Evolutionary conservation across 2,888 invertebrate species (phyloP).

Genomic region (Lacanobia wlatinum): DNA sequence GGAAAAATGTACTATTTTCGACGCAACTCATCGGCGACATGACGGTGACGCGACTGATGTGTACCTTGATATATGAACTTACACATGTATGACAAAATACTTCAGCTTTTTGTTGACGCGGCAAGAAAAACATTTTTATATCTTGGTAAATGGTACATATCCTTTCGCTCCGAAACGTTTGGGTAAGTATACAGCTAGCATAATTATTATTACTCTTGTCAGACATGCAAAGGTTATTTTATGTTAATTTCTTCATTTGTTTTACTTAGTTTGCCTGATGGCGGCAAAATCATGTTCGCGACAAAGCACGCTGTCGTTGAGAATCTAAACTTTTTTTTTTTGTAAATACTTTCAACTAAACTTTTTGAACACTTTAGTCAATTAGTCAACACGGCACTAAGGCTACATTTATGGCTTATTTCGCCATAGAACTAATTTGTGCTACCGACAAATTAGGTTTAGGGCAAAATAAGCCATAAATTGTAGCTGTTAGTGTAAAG

Average conservation of each 20-base stretch:
- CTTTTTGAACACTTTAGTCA: background rate
- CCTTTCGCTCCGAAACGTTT: conserved; percentile 8
- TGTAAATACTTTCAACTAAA: conserved; percentile 3
- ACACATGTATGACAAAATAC: conserved; percentile 31
- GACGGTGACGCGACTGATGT: background rate
- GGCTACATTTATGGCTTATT: background rate
- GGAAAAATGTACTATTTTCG: too few species aligned
- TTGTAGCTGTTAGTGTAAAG: conserved; percentile 21
- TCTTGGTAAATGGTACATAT: conserved; percentile 21
- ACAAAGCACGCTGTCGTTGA: conserved; percentile 5
- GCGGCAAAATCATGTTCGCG: conserved; percentile 5
- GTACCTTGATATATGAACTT: conserved; percentile 30
- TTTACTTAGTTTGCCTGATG: conserved; percentile 9
- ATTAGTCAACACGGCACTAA: background rate
- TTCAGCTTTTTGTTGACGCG: conserved; percentile 28
- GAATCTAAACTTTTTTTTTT: background rate
- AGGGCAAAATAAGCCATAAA: conserved; percentile 33
- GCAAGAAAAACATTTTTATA: conserved; percentile 47
- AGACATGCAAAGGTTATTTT: conserved; percentile 41
- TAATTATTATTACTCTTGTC: conserved; percentile 37
- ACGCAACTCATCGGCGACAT: background rate
- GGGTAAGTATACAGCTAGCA: conserved; percentile 21
- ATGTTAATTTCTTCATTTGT: conserved; percentile 49
- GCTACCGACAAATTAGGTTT: conserved; percentile 9
- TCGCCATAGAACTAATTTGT: background rate